Evolutionary conservation across 2,888 invertebrate genomes (phyloP).

Genomic region (Monopis laevigella): DNA sequence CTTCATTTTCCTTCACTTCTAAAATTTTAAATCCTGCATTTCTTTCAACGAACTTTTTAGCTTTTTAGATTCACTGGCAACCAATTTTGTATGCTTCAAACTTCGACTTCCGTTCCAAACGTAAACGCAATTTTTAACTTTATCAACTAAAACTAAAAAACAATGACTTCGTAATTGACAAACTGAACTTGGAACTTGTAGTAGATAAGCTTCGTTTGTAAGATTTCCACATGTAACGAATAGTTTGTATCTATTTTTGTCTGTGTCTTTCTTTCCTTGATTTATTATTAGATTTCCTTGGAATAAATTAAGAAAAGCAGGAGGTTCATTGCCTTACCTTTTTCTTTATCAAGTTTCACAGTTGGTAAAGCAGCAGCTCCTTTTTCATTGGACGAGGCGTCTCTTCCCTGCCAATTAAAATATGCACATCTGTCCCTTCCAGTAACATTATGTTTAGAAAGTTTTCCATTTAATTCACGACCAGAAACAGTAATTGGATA

Average conservation of each 20-base stretch:
- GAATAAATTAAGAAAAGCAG: slow-evolving; percentile 89
- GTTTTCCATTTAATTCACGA: slow-evolving; percentile 82
- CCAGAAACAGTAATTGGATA: slow-evolving; percentile 89
- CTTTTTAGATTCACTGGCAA: slow-evolving; percentile 70
- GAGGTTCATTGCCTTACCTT: slow-evolving; percentile 87
- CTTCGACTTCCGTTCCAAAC: slow-evolving; percentile 89
- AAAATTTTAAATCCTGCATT: slow-evolving; percentile 61
- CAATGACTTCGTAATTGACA: slow-evolving; percentile 84
- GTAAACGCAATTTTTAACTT: slow-evolving; percentile 70
- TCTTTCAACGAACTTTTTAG: too few species aligned
- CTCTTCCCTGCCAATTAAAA: slow-evolving; percentile 94
- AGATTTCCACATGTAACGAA: slow-evolving; percentile 81
- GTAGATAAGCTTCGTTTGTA: slow-evolving; percentile 78
- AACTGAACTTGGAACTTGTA: slow-evolving; percentile 81
- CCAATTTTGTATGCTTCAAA: slow-evolving; percentile 70
- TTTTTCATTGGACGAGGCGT: slow-evolving; percentile 89
- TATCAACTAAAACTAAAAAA: slow-evolving; percentile 78
- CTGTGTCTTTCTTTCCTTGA: slow-evolving; percentile 73
- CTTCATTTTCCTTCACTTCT: slow-evolving; percentile 79
- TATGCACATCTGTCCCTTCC: slow-evolving; percentile 93
- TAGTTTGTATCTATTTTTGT: slow-evolving; percentile 65
- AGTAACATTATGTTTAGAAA: slow-evolving; percentile 80
- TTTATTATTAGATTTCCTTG: slow-evolving; percentile 82
- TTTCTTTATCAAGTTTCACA: slow-evolving; percentile 87
- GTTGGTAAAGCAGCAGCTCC: slow-evolving; percentile 92